Evolutionary conservation across 2,113 vertebrate species (phyloP).

Genomic region (Monarcha castaneiventris): DNA sequence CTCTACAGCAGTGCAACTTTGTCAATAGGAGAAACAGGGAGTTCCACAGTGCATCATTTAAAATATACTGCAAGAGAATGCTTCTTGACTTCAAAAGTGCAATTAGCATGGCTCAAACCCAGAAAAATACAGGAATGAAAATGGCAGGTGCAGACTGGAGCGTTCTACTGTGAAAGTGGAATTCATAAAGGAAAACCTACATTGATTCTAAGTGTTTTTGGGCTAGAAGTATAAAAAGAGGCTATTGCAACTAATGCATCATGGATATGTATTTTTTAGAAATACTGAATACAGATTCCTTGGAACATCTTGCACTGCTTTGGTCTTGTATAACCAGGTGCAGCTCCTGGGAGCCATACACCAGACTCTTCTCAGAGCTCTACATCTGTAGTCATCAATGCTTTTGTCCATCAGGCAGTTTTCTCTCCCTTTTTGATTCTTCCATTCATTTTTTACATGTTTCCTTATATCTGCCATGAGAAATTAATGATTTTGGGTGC

Average conservation of each 20-base stretch:
- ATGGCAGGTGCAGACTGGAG: background rate
- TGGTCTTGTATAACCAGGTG: background rate
- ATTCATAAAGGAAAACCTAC: background rate
- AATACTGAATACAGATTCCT: background rate
- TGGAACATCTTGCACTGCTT: background rate
- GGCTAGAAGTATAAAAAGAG: background rate
- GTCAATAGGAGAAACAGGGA: background rate
- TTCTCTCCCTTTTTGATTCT: background rate
- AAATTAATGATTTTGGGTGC: background rate
- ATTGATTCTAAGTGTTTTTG: background rate
- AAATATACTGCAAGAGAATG: background rate
- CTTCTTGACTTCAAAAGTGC: background rate
- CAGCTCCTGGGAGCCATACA: background rate
- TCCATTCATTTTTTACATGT: background rate
- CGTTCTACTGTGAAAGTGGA: background rate
- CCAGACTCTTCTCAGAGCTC: background rate
- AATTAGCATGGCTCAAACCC: background rate
- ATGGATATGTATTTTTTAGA: background rate
- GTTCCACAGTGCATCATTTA: background rate
- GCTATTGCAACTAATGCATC: background rate
- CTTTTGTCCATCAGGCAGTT: background rate
- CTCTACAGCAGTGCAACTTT: background rate
- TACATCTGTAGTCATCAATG: background rate
- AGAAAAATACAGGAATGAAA: background rate
- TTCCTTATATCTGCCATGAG: background rate